These are phyloP conservation scores for Caenorhabditis angaria DNA, from an alignment of 2,888 invertebrate species.

Conservation along the genomic window DNA sequence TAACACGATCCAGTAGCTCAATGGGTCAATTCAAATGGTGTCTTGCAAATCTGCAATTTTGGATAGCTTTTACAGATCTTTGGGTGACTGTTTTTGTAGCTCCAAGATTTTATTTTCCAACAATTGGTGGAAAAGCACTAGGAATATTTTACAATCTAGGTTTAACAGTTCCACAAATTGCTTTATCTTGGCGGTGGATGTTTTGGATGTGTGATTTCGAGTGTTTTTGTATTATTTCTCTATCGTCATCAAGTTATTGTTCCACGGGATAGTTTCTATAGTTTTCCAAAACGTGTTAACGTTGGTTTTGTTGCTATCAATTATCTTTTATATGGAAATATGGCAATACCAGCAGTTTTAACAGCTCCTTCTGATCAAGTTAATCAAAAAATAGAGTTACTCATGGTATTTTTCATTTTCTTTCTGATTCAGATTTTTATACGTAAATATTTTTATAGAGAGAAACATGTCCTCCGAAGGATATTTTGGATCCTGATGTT, in stretches of 20 bases:
- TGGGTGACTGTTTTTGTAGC: conserved; percentile 2
- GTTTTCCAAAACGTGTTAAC: not conserved
- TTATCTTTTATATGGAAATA: conserved; percentile 19
- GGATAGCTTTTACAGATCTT: conserved; percentile 15
- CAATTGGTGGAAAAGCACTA: conserved; percentile 20
- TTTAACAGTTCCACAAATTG: not conserved
- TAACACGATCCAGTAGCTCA: not conserved
- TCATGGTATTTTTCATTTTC: conserved; percentile 6
- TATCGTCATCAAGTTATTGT: conserved; percentile 23
- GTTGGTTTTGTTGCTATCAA: not conserved
- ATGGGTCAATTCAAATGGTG: conserved; percentile 31
- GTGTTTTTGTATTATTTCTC: conserved; percentile 22
- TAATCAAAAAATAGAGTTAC: conserved; percentile 7
- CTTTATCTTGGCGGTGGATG: not conserved
- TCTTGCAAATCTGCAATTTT: conserved; percentile 25
- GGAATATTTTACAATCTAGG: conserved; percentile 12
- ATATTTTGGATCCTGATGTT: conserved; percentile 16
- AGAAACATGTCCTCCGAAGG: conserved; percentile 20
- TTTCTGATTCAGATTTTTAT: not conserved
- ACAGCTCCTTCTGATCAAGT: conserved; percentile 17
- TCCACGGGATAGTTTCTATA: not conserved
- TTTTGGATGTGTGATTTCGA: conserved; percentile 17
- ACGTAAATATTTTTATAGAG: conserved; percentile 8
- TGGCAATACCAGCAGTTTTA: conserved; percentile 13
- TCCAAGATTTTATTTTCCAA: conserved; percentile 18